Base-by-base conservation (phyloP, 2,113 vertebrate genomes). In the Megaceryle torquata region DNA sequence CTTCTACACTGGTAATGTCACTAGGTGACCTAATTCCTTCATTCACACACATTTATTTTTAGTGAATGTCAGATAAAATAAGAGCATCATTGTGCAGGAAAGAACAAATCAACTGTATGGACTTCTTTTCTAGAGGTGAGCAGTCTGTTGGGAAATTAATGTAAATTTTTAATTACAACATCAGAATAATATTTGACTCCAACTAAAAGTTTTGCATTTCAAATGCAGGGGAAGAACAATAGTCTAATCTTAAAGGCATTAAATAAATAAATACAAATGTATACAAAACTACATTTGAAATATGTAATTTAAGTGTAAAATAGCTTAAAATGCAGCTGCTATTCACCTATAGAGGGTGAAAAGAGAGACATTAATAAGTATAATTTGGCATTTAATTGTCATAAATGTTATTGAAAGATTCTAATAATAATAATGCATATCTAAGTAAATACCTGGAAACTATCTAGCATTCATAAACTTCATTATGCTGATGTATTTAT, bases 21-120 rank as follows among this genome's bases (percentile, higher is more conserved):
- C 91, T 91, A 85, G 90, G 95, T 98, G 97, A 98, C 98, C 98
- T 96, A 97, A 96, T 98, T 98, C 97, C 96, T 98, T 98, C 98
- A 97, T 97, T 98, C 96, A 95, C 84, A 93, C 82, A 82, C 93
- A 46, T 91, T 97, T 98, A 98, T 98, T 98, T 98, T 98, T 98
- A 98, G 98, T 89, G 94, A 96, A 93, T 97, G 96, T 98, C 95
- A 94, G 91, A 96, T 97, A 97, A 97, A 97, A 95, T 96, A 97
- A 97, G 93, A 97, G 72, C 88, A 80, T 94, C 94, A 44, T 92
- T 91, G 87, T 89, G 89, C 92, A 94, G 86, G 72, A 61, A 87
- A 96, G 94, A 95, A 88, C 93, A 96, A 96, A 93, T 70, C 33
- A 86, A 80, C 93, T 81, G 80, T 69, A 19, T 90, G 85, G 70